Base-by-base conservation (phyloP, 2,888 invertebrate species). In the Drymonia ruficornis region DNA sequence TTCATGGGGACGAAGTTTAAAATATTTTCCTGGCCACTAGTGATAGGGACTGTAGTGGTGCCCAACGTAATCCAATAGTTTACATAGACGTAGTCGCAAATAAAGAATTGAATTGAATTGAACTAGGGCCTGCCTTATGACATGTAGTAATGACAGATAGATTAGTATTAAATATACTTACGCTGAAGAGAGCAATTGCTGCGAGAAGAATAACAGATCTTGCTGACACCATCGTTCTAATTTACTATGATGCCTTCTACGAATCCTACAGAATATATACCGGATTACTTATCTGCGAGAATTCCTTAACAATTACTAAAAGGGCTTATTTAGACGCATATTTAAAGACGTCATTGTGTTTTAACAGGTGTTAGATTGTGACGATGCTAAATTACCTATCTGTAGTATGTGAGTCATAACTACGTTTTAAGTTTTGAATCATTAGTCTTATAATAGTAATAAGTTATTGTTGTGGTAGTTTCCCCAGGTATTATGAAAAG, bases 201-300 rank as follows among this genome's bases (percentile, higher is more conserved):
- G 57, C 53, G 16, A 76, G 62, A 50, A 78, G 48, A 51, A 73
- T 43, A 31, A 80, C 56, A 23, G 66, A 64, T 50, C 59, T 68
- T 47, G 65, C 60, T 15, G 74, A 72, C 67, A 67, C 67, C 79
- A 81, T 80, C 55, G 31, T 72, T 59, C 36, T 45, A 49, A 45
- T 51, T 49, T 53, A 19, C 55, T 60, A 52, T 50, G 38, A 54
- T 50, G n/a, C 29, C 52, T 52, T 42, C 46, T 50, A 50, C 15
- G 51, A 9, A 19, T 29, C 23, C 53, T 53, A 19, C 53, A 54
- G 50, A 59, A 69, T 70, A 61, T 73, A 75, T 73, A 73, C 61
- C 16, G 31, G 54, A 59, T 49, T 23, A 52, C 50, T 49, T 65
- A 68, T 63, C 50, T 47, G 16, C 40, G 8, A 52, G 47, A 29